A percentile compares a stretch with the other conserved stretches of the same genome.
phyloP scores from a whole-genome alignment of 2,888 invertebrate genomes.

The Ellobium chinense region DNA sequence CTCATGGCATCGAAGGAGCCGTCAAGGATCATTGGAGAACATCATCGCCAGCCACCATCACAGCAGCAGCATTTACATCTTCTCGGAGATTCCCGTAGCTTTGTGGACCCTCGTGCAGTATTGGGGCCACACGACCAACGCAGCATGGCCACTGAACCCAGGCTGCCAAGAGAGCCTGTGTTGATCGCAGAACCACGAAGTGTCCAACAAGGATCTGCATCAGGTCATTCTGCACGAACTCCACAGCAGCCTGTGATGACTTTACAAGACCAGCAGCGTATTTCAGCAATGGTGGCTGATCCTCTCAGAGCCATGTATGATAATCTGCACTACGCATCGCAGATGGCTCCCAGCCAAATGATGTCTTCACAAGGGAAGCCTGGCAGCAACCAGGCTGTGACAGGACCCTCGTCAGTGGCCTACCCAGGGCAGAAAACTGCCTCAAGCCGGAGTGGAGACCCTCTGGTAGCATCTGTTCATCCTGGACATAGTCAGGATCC shows the following conservation, averaged over 20 bases:
- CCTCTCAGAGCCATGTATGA: neutral
- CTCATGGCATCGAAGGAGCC: slow-evolving; percentile 7
- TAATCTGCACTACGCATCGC: neutral
- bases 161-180: slow-evolving; percentile 5
- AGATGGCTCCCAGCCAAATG: neutral
- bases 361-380: neutral
- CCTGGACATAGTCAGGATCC: neutral
- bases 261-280: neutral
- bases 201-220: neutral
- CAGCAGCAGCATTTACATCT: slow-evolving; percentile 6
- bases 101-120: neutral
- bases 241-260: neutral
- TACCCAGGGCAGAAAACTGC: slow-evolving; percentile 18
- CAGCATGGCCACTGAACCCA: neutral
- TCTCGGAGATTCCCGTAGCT: neutral
- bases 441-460: neutral
- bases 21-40: slow-evolving; percentile 9
- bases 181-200: neutral
- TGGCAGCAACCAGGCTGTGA: neutral
- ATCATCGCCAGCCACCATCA: neutral
- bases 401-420: slow-evolving; percentile 2
- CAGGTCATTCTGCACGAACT: neutral
- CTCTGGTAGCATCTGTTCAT: neutral
- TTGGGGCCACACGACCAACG: neutral
- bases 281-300: slow-evolving; percentile 13